These are phyloP conservation scores for Tribolium madens DNA, from an alignment of 1,140 invertebrate genomes.

Conservation along the genomic window DNA sequence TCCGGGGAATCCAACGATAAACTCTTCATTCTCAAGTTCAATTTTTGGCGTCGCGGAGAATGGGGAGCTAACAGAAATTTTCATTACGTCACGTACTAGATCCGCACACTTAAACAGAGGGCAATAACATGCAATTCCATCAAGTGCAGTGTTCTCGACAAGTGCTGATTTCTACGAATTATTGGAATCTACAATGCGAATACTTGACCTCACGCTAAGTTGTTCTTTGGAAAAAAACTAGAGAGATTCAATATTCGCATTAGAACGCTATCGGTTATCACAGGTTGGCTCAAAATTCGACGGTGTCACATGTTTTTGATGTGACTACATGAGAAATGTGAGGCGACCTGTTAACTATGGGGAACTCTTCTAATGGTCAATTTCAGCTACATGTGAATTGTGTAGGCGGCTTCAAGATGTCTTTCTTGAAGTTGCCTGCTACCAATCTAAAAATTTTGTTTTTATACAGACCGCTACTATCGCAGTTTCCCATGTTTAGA, in stretches of 20 bases:
- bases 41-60: constrained; percentile 93
- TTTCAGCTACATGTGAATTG: constrained; percentile 25
- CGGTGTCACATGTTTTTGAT: neutral
- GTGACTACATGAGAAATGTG: constrained; percentile 24
- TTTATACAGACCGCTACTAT: constrained; percentile 62
- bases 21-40: constrained; percentile 98
- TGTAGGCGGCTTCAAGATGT: constrained; percentile 1
- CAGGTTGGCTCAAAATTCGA: constrained; percentile 34
- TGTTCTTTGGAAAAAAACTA: constrained; percentile 1
- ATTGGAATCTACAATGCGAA: constrained; percentile 30
- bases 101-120: constrained; percentile 7
- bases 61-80: constrained; percentile 80
- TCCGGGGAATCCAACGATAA: constrained; percentile 96
- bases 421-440: neutral
- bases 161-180: constrained; percentile 35
- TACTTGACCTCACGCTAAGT: constrained; percentile 3
- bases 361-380: neutral
- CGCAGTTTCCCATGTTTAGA: constrained; percentile 59
- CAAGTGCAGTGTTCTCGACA: constrained; percentile 36
- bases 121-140: constrained; percentile 37
- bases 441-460: neutral
- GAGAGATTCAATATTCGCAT: constrained; percentile 1
- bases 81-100: constrained; percentile 27
- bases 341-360: constrained; percentile 32
- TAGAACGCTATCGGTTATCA: neutral